Evolutionary conservation across 2,888 invertebrate species (phyloP), one percentile per base, ranked within the genome.

Genomic region (Anthoptus insignis): DNA sequence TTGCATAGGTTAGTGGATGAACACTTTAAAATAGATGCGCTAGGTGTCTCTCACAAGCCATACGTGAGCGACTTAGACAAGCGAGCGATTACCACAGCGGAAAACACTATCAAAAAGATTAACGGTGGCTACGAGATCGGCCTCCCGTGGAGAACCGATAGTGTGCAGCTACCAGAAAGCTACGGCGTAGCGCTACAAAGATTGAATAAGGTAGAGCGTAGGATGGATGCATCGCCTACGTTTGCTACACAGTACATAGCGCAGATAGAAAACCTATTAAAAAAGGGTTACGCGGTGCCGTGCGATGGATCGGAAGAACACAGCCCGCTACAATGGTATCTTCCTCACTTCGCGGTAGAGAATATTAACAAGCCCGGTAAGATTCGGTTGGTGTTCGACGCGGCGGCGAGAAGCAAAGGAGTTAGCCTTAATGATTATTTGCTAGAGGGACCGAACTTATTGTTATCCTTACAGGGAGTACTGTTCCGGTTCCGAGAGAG

Each of bases 261-360:
- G 14, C 47, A 65, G 29, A 65, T 68, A 8, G 7, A 58, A 1
- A 59, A 68, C 19, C 19, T 64, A 8, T 11, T 68, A 9, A n/a
- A n/a, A 6, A 56, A 64, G 64, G 64, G 65, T 3, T 68, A 64
- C 64, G 65, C 68, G 5, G 56, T 21, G 16, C 11, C 2, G 13
- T 61, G 54, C 9, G 39, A 24, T 3, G 54, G 29, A 1, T 21
- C 16, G 4, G 32, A 58, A 4, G 9, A 5, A 2, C 8, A n/a
- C 11, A 22, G 29, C 11, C 14, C 54, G 1, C 45, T 22, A 24
- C 16, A 59, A 11, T 64, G 63, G 66, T 69, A 66, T 47, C 56
- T 70, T n/a, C 70, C 72, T 11, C 72, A 73, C 47, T 73, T 73
- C 21, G 58, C 73, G 0, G 69, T 70, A 0, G 14, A 16, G 16